Evolutionary conservation across 2,888 invertebrate species (phyloP).

Genomic region (Notodonta ziczac): DNA sequence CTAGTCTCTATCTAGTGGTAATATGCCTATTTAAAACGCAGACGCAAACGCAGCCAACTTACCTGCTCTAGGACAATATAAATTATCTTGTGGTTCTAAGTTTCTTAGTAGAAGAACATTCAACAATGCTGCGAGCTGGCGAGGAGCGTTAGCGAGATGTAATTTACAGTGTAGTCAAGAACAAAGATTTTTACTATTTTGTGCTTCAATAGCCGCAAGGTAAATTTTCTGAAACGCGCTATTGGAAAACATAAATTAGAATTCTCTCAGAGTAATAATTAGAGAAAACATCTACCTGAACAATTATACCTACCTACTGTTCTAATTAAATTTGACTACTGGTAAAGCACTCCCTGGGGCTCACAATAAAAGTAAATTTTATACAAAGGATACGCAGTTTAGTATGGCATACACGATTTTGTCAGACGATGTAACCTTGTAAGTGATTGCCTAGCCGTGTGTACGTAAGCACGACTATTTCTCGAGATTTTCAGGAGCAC

Average conservation of each 20-base stretch:
- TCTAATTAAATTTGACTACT: background rate
- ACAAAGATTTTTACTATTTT: constrained; percentile 30
- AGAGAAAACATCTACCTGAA: background rate
- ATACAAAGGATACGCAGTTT: constrained; percentile 18
- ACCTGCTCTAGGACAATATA: constrained; percentile 10
- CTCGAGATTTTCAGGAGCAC: constrained; percentile 43
- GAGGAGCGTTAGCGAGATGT: constrained; percentile 18
- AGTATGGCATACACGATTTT: constrained; percentile 32
- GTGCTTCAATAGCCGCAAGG: constrained; percentile 36
- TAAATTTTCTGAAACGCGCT: background rate
- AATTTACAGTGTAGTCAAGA: constrained; percentile 21
- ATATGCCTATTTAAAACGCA: no score
- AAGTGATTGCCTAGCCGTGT: constrained; percentile 28
- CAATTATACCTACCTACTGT: background rate
- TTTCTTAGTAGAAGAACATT: constrained; percentile 23
- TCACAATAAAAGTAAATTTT: constrained; percentile 22
- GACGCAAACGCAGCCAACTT: background rate
- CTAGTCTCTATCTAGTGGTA: no score
- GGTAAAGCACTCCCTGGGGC: background rate
- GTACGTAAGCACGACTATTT: constrained; percentile 24
- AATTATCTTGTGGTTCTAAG: constrained; percentile 14
- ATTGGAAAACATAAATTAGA: background rate
- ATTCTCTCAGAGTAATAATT: background rate
- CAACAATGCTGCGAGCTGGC: constrained; percentile 8
- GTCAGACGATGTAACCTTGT: constrained; percentile 33